phyloP scores from a whole-genome alignment of 2,888 invertebrate species.

The Agriotes lineatus region DNA sequence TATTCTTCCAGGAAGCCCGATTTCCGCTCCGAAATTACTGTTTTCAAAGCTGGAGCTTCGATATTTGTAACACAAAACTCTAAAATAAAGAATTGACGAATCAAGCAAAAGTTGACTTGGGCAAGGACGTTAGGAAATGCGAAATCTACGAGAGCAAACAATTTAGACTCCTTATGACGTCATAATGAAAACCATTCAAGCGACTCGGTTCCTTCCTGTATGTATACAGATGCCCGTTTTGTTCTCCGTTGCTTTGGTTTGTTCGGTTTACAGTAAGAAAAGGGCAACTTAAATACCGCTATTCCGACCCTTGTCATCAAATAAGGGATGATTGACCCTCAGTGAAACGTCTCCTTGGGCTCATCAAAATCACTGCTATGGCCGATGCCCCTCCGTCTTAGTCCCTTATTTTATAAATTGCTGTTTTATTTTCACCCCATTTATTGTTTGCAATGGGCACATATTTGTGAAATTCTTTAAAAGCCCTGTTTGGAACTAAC shows the following conservation, averaged over 20 bases:
- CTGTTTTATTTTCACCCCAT: constrained; percentile 9
- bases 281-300: constrained; percentile 49
- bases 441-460: background rate
- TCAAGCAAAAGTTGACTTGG: too few relatives aligned
- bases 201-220: constrained; percentile 3
- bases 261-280: constrained; percentile 36
- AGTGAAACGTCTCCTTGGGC: constrained; percentile 54
- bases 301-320: constrained; percentile 55
- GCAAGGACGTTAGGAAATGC: too few relatives aligned
- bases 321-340: constrained; percentile 60
- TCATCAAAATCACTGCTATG: constrained; percentile 57
- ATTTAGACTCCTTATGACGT: too few relatives aligned
- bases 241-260: constrained; percentile 25
- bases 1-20: too few relatives aligned
- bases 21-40: too few relatives aligned
- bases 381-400: constrained; percentile 23
- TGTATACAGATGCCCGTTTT: constrained; percentile 18
- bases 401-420: constrained; percentile 16
- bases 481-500: too few relatives aligned
- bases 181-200: constrained; percentile 16
- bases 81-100: too few relatives aligned
- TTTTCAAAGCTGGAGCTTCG: too few relatives aligned
- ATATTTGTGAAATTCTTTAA: too few relatives aligned
- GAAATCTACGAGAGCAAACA: too few relatives aligned
- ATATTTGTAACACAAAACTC: too few relatives aligned